These are phyloP conservation scores for Dasyornis broadbenti DNA, from an alignment of 2,113 vertebrate species.

Conservation along the genomic window DNA sequence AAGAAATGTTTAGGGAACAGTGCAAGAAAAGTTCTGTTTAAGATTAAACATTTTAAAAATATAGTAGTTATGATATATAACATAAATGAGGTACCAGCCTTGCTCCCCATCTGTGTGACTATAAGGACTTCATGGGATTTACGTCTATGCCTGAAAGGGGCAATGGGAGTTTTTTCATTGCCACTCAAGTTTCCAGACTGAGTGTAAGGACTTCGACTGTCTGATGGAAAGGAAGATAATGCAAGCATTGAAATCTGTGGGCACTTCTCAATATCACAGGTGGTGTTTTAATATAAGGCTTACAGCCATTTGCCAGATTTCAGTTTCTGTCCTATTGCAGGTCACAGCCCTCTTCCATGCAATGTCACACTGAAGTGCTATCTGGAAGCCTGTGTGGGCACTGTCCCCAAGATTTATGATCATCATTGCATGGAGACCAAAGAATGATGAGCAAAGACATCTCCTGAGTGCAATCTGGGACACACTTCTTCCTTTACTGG, in stretches of 20 bases:
- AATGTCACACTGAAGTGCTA: neutral
- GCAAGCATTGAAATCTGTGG: neutral
- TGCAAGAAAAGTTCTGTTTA: neutral
- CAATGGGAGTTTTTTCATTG: neutral
- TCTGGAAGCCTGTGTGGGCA: neutral
- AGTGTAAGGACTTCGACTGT: neutral
- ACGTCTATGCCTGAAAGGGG: neutral
- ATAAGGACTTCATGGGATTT: neutral
- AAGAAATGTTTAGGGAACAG: neutral
- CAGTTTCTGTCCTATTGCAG: neutral
- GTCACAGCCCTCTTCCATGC: accelerated
- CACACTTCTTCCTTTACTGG: neutral
- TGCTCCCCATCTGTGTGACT: neutral
- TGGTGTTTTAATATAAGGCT: neutral
- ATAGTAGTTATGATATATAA: neutral
- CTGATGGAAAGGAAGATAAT: neutral
- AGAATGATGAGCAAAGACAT: neutral
- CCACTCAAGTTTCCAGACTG: neutral
- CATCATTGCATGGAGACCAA: neutral
- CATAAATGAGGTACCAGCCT: neutral
- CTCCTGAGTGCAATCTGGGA: neutral
- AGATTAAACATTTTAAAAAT: neutral
- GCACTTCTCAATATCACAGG: neutral
- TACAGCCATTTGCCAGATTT: neutral
- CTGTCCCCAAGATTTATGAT: neutral